Base-by-base conservation (phyloP, 2,888 invertebrate species). In the Oscheius sp. region DNA sequence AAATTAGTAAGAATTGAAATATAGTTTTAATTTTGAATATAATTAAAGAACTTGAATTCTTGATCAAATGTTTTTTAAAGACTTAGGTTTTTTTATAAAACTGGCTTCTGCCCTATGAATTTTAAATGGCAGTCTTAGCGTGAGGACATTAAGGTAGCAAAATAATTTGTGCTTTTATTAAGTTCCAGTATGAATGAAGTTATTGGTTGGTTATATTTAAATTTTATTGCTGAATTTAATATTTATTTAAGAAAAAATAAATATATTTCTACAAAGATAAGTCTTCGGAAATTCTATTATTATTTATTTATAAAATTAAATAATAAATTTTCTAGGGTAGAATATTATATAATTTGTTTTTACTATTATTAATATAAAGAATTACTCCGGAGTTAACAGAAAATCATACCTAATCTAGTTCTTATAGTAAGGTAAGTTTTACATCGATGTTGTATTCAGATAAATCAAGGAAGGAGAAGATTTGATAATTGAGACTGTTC, bases 131-230 rank as follows among this genome's bases (percentile, higher is more conserved):
- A 90, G 91, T 91, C 90, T 91, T 91, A 91, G 90, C 86, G 89
- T 91, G 89, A 91, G 91, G 90, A 91, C 91, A 90, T 91, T 89
- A 91, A 91, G 91, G 91, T 91, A 92, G 91, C 91, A 91, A 91
- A 91, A 91, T 91, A 88, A 91, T 89, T 91, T 90, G 91, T 91
- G 90, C 91, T 89, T 91, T 92, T 91, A 92, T 91, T 92, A 89
- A 87, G 89, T 90, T 89, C 91, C 91, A 87, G 91, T 88, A 92
- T 92, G 91, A 92, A 92, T 84, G 91, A 68, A 76, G 75, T 75
- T 75, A 69, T 77, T 72, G 77, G 71, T 78, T 74, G 70, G 72
- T 77, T 72, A 65, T 75, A 47, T 77, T 77, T 73, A 70, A 73
- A 59, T 74, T 76, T 71, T 73, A 59, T 69, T 63, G 63, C 68